Percentiles rank a stretch among this genome's conserved stretches.
phyloP scores from a whole-genome alignment of 2,888 invertebrate species.

The Hedya salicella region DNA sequence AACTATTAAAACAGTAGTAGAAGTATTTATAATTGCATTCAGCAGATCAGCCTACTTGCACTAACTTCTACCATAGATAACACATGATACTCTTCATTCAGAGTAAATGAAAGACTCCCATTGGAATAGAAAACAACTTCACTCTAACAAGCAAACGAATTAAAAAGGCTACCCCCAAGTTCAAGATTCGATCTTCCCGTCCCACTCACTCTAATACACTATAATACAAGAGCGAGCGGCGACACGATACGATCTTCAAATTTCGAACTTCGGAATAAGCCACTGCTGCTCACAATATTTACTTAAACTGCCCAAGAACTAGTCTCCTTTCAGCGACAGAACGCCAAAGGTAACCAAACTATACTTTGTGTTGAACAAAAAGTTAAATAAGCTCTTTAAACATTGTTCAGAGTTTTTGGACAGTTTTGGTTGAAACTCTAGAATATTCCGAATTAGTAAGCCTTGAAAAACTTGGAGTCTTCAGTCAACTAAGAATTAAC shows the following conservation, averaged over 20 bases:
- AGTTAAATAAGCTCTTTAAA: constrained; percentile 32
- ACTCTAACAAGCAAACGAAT: not conserved
- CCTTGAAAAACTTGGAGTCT: not conserved
- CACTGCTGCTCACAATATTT: not conserved
- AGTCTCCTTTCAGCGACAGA: not conserved
- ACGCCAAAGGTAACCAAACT: constrained; percentile 30
- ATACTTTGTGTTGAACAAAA: constrained; percentile 24
- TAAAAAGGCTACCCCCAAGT: too few relatives aligned
- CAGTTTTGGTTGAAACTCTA: constrained; percentile 27
- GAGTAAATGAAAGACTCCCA: not conserved
- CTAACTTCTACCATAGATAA: too few relatives aligned
- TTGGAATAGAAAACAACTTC: not conserved
- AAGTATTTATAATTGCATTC: too few relatives aligned
- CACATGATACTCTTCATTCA: not conserved
- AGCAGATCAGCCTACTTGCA: too few relatives aligned
- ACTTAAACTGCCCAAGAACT: constrained; percentile 14
- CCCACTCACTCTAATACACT: too few relatives aligned
- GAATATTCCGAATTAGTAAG: not conserved
- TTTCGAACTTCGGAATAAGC: too few relatives aligned
- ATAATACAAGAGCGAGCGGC: too few relatives aligned
- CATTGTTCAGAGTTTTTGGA: constrained; percentile 27
- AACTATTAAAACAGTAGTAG: too few relatives aligned
- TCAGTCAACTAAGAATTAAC: constrained; percentile 19
- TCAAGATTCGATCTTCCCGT: too few relatives aligned
- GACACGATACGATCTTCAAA: too few relatives aligned